Conservation (phyloP, 2,113 vertebrate genomes). For the Nannobrachium achirus region DNA sequence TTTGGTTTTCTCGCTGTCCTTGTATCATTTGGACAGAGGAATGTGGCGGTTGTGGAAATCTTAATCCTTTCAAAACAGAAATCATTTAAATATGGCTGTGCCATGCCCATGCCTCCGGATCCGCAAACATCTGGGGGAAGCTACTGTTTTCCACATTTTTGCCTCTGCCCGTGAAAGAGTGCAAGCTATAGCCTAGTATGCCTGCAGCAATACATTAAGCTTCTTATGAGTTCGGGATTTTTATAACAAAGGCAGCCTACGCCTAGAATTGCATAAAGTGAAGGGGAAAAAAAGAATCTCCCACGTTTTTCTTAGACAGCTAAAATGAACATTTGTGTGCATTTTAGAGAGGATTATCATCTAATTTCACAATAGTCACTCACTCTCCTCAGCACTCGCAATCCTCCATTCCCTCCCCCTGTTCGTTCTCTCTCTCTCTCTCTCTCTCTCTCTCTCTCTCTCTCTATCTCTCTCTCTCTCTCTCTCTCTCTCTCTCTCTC, state of each 20-base stretch:
- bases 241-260: constrained; percentile 17
- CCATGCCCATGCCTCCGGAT: too few species aligned
- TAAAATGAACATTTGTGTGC: constrained; percentile 26
- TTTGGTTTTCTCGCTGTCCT: too few species aligned
- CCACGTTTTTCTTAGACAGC: constrained; percentile 37
- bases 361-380: constrained; percentile 35
- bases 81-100: too few species aligned
- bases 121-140: constrained; percentile 9
- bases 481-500: constrained; percentile 42
- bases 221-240: background rate
- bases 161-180: too few species aligned
- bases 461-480: constrained; percentile 37
- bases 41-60: too few species aligned
- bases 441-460: constrained; percentile 6
- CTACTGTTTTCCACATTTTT: too few species aligned
- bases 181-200: background rate
- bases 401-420: constrained; percentile 1
- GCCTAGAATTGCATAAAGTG: constrained; percentile 21
- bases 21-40: too few species aligned
- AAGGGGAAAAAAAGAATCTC: background rate
- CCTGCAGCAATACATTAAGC: constrained; percentile 31
- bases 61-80: too few species aligned
- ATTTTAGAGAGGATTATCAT: constrained; percentile 32
- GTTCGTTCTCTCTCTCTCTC: constrained; percentile 28
- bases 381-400: constrained; percentile 9